Conservation (phyloP, 2,113 vertebrate species). For the Lipotes vexillifer region DNA sequence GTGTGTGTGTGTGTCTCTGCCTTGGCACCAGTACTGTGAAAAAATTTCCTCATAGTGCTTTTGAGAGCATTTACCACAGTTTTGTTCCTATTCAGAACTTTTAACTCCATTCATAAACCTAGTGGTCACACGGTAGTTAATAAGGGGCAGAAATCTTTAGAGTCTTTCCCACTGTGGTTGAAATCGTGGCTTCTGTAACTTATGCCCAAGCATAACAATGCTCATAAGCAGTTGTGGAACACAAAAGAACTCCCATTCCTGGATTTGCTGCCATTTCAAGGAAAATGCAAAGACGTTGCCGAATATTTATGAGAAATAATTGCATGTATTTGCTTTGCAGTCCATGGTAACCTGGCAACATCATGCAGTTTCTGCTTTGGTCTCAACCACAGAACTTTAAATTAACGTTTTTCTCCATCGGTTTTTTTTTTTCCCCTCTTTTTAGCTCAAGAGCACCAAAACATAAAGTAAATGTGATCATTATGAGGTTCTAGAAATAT, state of each 20-base stretch:
- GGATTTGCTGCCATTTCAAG: conserved; percentile 51
- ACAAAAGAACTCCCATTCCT: background rate
- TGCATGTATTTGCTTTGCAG: conserved; percentile 55
- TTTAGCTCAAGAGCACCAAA: conserved; percentile 40
- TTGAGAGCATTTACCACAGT: conserved; percentile 67
- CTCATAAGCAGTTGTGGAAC: conserved; percentile 36
- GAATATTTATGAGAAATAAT: conserved; percentile 44
- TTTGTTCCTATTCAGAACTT: conserved; percentile 70
- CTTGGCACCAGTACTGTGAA: conserved; percentile 41
- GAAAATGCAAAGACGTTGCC: conserved; percentile 39
- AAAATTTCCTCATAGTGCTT: conserved; percentile 68
- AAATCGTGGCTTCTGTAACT: conserved; percentile 74
- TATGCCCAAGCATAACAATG: conserved; percentile 46
- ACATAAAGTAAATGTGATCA: conserved; percentile 31
- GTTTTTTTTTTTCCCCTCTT: background rate
- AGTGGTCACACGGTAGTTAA: conserved; percentile 72
- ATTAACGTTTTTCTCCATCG: background rate
- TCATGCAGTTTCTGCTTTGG: background rate
- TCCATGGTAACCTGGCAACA: background rate
- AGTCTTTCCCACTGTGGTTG: conserved; percentile 73
- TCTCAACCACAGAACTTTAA: background rate
- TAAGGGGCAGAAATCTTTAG: conserved; percentile 79
- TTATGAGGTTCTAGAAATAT: conserved; percentile 62
- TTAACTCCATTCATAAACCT: conserved; percentile 75
- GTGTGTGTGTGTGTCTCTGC: background rate